phyloP scores from a whole-genome alignment of 2,888 invertebrate genomes.

The Anoplius nigerrimus region DNA sequence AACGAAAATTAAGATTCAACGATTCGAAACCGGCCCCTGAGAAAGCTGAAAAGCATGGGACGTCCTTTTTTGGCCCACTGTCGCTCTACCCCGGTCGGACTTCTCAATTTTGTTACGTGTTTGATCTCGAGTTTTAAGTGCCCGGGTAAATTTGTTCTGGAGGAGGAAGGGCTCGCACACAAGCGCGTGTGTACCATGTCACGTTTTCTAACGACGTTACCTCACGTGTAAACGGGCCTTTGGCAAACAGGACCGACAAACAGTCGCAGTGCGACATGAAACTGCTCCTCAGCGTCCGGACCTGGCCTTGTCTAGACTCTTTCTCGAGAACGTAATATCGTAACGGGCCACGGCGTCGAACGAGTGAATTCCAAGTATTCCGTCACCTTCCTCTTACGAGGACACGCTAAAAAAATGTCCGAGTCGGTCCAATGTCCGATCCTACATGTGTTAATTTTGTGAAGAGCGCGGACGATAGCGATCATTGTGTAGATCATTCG shows the following conservation, averaged over 20 bases:
- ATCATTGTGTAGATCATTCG: too few species aligned
- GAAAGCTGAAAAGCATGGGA: not conserved
- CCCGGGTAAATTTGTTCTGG: slow-evolving; percentile 59
- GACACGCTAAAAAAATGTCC: too few species aligned
- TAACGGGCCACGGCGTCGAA: too few species aligned
- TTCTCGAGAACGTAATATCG: slow-evolving; percentile 6
- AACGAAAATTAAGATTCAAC: too few species aligned
- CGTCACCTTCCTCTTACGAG: too few species aligned
- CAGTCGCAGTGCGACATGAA: slow-evolving; percentile 50
- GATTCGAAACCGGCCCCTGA: too few species aligned
- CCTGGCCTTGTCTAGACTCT: slow-evolving; percentile 9
- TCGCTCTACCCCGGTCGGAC: slow-evolving; percentile 12
- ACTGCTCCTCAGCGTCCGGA: slow-evolving; percentile 46
- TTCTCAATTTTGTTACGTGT: slow-evolving; percentile 44
- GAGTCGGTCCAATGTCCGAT: too few species aligned
- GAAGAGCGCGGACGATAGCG: too few species aligned
- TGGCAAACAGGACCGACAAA: slow-evolving; percentile 58
- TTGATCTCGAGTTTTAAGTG: slow-evolving; percentile 49
- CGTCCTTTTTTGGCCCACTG: not conserved
- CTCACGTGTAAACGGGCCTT: slow-evolving; percentile 55
- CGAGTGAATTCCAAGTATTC: not conserved
- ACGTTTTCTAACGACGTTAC: slow-evolving; percentile 61
- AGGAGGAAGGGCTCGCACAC: slow-evolving; percentile 40
- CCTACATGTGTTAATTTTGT: too few species aligned
- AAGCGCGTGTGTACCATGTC: slow-evolving; percentile 56